Conservation (phyloP, 2,888 invertebrate species). For the Cheiracanthium punctorium region DNA sequence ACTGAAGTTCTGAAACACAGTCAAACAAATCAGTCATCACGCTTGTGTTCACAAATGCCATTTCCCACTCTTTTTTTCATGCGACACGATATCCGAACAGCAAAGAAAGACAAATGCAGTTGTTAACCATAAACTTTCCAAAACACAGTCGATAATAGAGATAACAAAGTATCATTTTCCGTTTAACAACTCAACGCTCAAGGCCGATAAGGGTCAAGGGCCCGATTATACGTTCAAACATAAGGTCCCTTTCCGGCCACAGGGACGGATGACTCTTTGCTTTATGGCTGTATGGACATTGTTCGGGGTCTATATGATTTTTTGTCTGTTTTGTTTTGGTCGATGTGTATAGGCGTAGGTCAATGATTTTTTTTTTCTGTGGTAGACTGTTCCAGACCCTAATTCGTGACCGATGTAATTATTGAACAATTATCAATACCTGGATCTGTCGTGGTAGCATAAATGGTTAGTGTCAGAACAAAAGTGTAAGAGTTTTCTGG, state of each 20-base stretch:
- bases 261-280: not conserved
- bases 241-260: not conserved
- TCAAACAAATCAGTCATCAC: no score
- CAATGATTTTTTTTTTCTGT: no score
- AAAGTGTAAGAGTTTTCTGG: no score
- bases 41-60: not conserved
- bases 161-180: not conserved
- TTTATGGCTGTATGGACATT: not conserved
- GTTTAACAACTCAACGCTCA: not conserved
- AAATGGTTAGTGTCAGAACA: no score
- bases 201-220: slow-evolving; percentile 9
- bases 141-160: not conserved
- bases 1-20: no score
- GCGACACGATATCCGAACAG: not conserved
- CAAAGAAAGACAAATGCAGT: not conserved
- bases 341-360: no score
- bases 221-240: slow-evolving; percentile 15
- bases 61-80: not conserved
- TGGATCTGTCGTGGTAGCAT: no score
- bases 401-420: no score
- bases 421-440: no score
- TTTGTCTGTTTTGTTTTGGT: no score
- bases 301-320: not conserved
- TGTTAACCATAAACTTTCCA: not conserved
- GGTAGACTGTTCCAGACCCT: no score